Conservation (phyloP, 1,140 invertebrate genomes). For the Drosophila eugracilis region DNA sequence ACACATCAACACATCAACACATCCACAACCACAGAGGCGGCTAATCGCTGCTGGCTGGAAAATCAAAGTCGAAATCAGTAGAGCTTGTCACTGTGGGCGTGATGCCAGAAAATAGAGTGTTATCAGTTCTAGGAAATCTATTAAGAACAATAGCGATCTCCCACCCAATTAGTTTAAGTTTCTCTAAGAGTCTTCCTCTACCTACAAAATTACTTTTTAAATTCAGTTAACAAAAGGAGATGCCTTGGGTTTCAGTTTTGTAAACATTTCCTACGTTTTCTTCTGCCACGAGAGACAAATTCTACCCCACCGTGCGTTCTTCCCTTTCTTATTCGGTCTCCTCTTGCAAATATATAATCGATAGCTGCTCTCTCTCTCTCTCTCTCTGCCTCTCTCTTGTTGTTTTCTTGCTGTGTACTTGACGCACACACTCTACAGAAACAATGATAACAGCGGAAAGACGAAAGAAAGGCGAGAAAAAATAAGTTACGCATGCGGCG, state of each 20-base stretch:
- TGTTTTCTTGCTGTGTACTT: slow-evolving; percentile 34
- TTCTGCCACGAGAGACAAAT: too few species aligned
- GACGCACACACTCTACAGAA: slow-evolving; percentile 41
- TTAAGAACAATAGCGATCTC: too few species aligned
- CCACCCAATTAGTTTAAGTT: too few species aligned
- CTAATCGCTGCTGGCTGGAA: slow-evolving; percentile 31
- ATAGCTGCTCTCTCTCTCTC: slow-evolving; percentile 30
- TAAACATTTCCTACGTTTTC: too few species aligned
- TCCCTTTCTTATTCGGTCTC: not conserved
- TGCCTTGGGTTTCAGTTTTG: too few species aligned
- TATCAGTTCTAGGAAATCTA: not conserved
- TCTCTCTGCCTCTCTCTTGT: not conserved
- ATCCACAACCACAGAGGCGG: slow-evolving; percentile 10
- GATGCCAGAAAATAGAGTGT: slow-evolving; percentile 2
- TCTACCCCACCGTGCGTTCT: slow-evolving; percentile 29
- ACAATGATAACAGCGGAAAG: slow-evolving; percentile 45
- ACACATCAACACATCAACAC: slow-evolving; percentile 29
- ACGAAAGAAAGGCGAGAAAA: slow-evolving; percentile 43
- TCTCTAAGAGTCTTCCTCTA: too few species aligned
- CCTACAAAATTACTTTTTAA: too few species aligned
- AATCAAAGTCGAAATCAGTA: slow-evolving; percentile 40
- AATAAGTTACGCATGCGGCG: slow-evolving; percentile 74
- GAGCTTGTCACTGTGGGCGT: slow-evolving; percentile 17
- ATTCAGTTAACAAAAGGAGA: too few species aligned
- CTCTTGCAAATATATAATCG: slow-evolving; percentile 30